Evolutionary conservation across 2,113 vertebrate genomes (phyloP).

Genomic region (Epinephelus lanceolatus): DNA sequence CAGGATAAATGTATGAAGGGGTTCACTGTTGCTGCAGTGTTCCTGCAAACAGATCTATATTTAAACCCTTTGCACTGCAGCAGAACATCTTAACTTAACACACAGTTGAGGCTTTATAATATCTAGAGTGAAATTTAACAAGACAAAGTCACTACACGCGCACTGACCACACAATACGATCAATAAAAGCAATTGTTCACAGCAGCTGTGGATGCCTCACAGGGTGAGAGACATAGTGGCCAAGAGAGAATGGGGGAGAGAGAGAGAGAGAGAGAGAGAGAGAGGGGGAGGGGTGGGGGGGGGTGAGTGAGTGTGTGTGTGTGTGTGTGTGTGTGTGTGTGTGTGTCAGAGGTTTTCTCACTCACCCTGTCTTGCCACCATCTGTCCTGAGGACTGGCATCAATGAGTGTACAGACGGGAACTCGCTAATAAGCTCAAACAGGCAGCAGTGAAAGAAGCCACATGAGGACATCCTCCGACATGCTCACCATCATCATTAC

Average conservation of each 20-base stretch:
- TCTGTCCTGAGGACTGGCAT: constrained; percentile 79
- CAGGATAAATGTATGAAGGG: neutral
- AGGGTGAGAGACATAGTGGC: neutral
- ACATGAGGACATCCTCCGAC: constrained; percentile 73
- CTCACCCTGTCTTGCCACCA: constrained; percentile 69
- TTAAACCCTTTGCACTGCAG: neutral
- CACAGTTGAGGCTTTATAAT: neutral
- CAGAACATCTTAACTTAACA: neutral
- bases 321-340: constrained; percentile 1
- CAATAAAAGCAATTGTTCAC: constrained; percentile 20
- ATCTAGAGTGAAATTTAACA: neutral
- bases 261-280: neutral
- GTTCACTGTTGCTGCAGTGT: neutral
- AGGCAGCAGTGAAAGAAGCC: constrained; percentile 69
- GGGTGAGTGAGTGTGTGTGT: neutral
- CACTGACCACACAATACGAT: neutral
- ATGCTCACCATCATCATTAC: constrained; percentile 62
- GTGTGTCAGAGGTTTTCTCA: constrained; percentile 60
- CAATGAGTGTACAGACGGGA: constrained; percentile 76
- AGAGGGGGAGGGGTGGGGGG: neutral
- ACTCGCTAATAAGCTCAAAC: constrained; percentile 79
- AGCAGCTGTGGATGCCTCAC: constrained; percentile 33
- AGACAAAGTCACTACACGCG: neutral
- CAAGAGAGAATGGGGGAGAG: constrained; percentile 1
- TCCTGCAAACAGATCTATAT: neutral